These are phyloP conservation scores for Nomia melanderi DNA, from an alignment of 1,140 invertebrate genomes.

Conservation along the genomic window DNA sequence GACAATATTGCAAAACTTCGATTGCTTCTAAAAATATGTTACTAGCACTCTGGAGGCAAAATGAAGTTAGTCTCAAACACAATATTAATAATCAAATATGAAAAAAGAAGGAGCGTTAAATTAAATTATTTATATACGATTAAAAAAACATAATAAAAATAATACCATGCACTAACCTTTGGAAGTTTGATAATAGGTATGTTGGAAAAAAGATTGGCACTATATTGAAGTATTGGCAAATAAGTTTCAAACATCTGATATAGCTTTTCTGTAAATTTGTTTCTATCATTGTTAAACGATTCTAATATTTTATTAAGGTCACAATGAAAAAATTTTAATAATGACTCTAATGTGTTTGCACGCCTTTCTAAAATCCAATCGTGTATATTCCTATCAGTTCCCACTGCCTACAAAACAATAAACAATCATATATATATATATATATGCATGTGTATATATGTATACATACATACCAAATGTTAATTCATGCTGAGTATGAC, in stretches of 20 bases:
- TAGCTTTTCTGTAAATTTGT: slow-evolving; percentile 87
- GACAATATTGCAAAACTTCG: slow-evolving; percentile 89
- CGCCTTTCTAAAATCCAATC: slow-evolving; percentile 89
- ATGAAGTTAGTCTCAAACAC: slow-evolving; percentile 1
- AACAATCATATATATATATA: slow-evolving; percentile 39
- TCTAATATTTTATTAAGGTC: slow-evolving; percentile 86
- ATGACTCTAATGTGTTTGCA: slow-evolving; percentile 86
- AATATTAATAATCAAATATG: slow-evolving; percentile 7
- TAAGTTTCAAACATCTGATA: slow-evolving; percentile 93
- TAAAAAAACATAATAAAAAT: slow-evolving; percentile 11
- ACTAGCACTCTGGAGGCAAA: slow-evolving; percentile 86
- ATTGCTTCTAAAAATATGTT: slow-evolving; percentile 91
- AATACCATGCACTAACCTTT: slow-evolving; percentile 82
- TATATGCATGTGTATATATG: no score
- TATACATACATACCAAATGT: slow-evolving; percentile 20
- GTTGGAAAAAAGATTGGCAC: slow-evolving; percentile 89
- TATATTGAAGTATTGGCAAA: slow-evolving; percentile 89
- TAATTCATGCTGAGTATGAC: slow-evolving; percentile 6
- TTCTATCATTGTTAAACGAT: slow-evolving; percentile 83
- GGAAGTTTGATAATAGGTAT: slow-evolving; percentile 89
- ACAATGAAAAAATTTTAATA: slow-evolving; percentile 89
- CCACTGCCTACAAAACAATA: slow-evolving; percentile 84
- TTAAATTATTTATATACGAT: not conserved
- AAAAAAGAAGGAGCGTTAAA: slow-evolving; percentile 18
- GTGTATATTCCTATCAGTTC: slow-evolving; percentile 91